Percentiles rank a stretch among this genome's conserved stretches.
Evolutionary conservation across 1,140 invertebrate genomes (phyloP).

Genomic region (Pissodes strobi): DNA sequence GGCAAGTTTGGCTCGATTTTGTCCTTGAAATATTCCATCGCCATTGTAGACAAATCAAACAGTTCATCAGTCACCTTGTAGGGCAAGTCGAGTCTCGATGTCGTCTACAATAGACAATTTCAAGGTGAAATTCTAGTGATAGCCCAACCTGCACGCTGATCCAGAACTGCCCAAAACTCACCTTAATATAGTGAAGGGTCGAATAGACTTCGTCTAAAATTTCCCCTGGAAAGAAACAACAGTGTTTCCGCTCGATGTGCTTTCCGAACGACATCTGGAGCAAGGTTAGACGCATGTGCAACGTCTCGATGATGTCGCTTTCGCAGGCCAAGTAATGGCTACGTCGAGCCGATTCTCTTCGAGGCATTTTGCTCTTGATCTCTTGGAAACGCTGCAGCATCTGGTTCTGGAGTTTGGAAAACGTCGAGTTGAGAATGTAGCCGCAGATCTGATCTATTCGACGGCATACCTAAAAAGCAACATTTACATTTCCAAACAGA

Average conservation of each 20-base stretch:
- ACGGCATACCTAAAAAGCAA: constrained; percentile 72
- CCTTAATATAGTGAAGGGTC: constrained; percentile 80
- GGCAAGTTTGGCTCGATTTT: constrained; percentile 84
- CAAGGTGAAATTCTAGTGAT: no score
- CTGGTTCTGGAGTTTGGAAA: constrained; percentile 77
- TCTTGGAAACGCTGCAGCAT: constrained; percentile 80
- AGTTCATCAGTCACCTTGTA: constrained; percentile 89
- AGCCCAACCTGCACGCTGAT: background rate
- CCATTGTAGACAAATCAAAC: constrained; percentile 91
- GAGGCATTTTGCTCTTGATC: constrained; percentile 88
- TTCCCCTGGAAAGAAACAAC: constrained; percentile 88
- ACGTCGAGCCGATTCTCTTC: constrained; percentile 80
- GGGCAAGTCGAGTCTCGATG: constrained; percentile 76
- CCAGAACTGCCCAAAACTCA: constrained; percentile 39
- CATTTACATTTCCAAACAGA: no score
- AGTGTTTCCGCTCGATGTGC: constrained; percentile 87
- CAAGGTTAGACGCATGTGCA: constrained; percentile 84
- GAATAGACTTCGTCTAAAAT: constrained; percentile 67
- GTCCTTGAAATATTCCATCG: constrained; percentile 92
- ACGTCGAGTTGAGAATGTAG: constrained; percentile 77
- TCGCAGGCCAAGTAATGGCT: constrained; percentile 84
- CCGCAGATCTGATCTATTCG: constrained; percentile 79
- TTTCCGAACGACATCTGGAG: constrained; percentile 90
- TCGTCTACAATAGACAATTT: constrained; percentile 47
- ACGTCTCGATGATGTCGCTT: constrained; percentile 86